Evolutionary conservation across 2,113 vertebrate species (phyloP), one percentile per base, ranked within the genome.

Genomic region (Saccopteryx bilineata): DNA sequence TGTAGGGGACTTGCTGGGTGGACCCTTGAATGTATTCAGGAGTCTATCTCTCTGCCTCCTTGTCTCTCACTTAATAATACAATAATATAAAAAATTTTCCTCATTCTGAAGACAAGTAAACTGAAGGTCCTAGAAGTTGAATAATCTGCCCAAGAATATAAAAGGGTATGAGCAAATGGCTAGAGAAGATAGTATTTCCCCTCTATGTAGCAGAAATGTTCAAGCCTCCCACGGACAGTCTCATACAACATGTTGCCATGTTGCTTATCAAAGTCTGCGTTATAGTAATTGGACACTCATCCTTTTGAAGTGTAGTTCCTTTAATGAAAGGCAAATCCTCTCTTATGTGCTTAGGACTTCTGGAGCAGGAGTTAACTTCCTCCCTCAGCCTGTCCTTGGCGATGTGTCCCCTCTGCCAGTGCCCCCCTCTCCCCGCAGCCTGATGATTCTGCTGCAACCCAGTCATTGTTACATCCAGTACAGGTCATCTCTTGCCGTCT

Each of bases 131-230:
- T 31, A 76, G 87, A 68, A 95, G 50, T 3, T 52, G 21, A 63
- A 58, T 81, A 39, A 65, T 76, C 87, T 93, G 65, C 93, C 60
- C 75, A 76, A 84, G 54, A 83, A 58, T 76, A 69, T 46, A 58
- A 48, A 85, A 54, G 46, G 26, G 3, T 90, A 60, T 72, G 81
- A 95, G 60, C 33, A 81, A 92, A 87, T 56, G 54, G 24, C 75
- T 76, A 56, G 71, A 21, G 84, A 84, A 84, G 60, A 33, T 81
- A n/a, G 5, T 46, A 48, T 83, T 68, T 84, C 28, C 6, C 21
- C 23, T 17, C 10, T 7, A 15, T 10, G 56, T 39, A 68, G 85
- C 75, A 56, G 31, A 63, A n/a, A 66, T 83, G 48, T 21, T 65
- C 48, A 72, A 52, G 17, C 50, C 21, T 90, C 76, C 65, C 54